Evolutionary conservation across 2,797 vertebrate genomes (phyloP), one percentile per base, ranked within the genome.

Genomic region (Nyctalus aviator): DNA sequence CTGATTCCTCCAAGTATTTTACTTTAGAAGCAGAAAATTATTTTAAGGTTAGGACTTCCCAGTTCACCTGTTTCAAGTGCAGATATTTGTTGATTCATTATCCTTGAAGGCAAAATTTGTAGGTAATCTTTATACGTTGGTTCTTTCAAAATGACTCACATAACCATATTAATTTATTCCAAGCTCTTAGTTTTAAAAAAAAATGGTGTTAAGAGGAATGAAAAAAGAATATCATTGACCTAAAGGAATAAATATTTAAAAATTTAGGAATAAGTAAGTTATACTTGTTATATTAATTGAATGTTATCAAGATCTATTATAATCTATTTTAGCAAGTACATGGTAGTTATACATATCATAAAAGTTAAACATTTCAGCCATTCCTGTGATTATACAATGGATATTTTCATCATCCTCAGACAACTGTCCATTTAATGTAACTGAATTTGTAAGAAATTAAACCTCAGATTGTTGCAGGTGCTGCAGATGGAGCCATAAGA

Each of bases 241-340:
- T 68, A 6, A 46, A 18, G 13, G 10, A 94, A 41, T 81, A 81
- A 18, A 32, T 44, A 10, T 41, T 87, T 72, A 69, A 46, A 72
- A 62, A 88, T 46, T 62, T 85, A 76, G 11, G 11, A 85, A 14
- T 86, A 0, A 44, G 10, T 44, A 11, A 44, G 8, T 73, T 1
- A 84, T 18, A 83, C 81, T 85, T 94, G 30, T 32, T 84, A 23
- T 77, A 57, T 84, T 88, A 73, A 84, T n/a, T 88, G 21, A 72
- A 37, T 18, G 77, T 20, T 9, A 53, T 48, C 21, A 79, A 73
- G 7, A 30, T 41, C 4, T 73, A 57, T 55, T 90, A 50, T 85
- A 57, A 77, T 15, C 2, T n/a, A 37, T 71, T 92, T 64, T 25
- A 83, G 41, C 10, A 85, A 90, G 30, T 69, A 75, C 20, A 32